Evolutionary conservation across 1,140 invertebrate genomes (phyloP).

Genomic region (fruit fly (Drosophila melanogaster)): DNA sequence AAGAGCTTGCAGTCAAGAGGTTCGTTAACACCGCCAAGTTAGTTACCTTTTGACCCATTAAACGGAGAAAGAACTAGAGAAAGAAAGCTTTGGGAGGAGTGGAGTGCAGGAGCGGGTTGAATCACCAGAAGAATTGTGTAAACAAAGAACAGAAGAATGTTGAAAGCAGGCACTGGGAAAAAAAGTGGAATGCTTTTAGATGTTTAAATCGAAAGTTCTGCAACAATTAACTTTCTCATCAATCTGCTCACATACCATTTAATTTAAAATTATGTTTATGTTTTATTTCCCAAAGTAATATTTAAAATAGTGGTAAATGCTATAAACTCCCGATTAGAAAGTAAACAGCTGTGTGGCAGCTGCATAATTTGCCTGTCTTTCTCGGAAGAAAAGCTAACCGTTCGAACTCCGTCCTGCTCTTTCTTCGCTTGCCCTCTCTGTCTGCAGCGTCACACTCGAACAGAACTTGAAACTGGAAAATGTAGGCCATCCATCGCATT

Average conservation of each 20-base stretch:
- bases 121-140: constrained; percentile 29
- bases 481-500: constrained; percentile 34
- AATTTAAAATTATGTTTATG: no score
- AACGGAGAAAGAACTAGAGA: constrained; percentile 7
- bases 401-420: neutral
- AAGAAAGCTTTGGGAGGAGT: constrained; percentile 31
- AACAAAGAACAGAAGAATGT: constrained; percentile 20
- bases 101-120: constrained; percentile 14
- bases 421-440: neutral
- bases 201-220: neutral
- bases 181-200: neutral
- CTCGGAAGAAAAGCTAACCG: constrained; percentile 23
- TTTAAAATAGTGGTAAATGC: no score
- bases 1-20: constrained; percentile 37
- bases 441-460: neutral
- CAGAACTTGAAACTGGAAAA: constrained; percentile 41
- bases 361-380: constrained; percentile 26
- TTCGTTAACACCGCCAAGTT: constrained; percentile 40
- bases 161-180: neutral
- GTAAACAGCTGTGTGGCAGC: constrained; percentile 7
- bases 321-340: neutral
- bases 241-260: no score
- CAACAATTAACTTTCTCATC: neutral
- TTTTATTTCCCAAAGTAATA: no score
- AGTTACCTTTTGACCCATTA: constrained; percentile 32